Percentiles rank a stretch among this genome's conserved stretches.
Evolutionary conservation across 2,113 vertebrate species (phyloP).

Genomic region (Malurus elegans): DNA sequence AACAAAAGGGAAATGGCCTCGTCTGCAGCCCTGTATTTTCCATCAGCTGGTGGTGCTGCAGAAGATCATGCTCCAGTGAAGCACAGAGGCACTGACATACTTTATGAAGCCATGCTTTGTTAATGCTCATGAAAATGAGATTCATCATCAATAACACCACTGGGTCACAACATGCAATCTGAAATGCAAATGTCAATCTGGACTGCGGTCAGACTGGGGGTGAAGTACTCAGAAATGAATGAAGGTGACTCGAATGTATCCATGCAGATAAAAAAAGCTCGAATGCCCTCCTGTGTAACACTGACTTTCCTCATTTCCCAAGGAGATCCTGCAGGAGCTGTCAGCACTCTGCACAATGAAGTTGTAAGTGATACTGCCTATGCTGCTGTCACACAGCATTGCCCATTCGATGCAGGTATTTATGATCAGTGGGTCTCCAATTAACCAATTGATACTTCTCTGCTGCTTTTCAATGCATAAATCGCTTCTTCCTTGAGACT

Average conservation of each 20-base stretch:
- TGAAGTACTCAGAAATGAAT: neutral
- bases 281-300: neutral
- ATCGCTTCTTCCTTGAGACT: neutral
- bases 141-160: neutral
- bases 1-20: neutral
- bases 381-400: neutral
- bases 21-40: neutral
- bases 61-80: slow-evolving; percentile 12
- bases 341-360: slow-evolving; percentile 14
- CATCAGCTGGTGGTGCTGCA: neutral
- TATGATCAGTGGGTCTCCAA: neutral
- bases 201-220: neutral
- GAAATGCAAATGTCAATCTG: neutral
- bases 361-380: neutral
- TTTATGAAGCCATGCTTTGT: neutral
- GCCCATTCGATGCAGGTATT: neutral
- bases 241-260: neutral
- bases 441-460: neutral
- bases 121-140: neutral
- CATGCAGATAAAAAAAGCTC: neutral
- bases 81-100: neutral
- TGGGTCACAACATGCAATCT: neutral
- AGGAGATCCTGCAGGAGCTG: slow-evolving; percentile 23
- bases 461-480: neutral
- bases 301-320: neutral